A percentile compares a stretch with the other conserved stretches of the same genome.
phyloP scores from a whole-genome alignment of 1,140 invertebrate genomes.

The Drosophila ananassae region DNA sequence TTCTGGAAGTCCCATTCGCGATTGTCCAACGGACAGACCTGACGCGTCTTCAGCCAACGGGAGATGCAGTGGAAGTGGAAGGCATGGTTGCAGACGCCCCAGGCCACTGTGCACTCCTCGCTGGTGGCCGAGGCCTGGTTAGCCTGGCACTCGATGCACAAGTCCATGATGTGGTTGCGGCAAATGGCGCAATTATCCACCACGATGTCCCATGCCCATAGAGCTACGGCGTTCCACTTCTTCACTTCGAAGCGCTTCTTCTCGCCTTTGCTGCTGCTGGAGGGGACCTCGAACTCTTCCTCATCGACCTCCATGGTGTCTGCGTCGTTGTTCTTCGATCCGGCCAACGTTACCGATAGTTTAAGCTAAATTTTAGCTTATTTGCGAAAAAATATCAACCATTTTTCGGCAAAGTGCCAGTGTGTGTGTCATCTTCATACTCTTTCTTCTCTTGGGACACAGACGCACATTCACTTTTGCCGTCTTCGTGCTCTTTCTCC shows the following conservation, averaged over 20 bases:
- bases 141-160: conserved; percentile 99
- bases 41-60: conserved; percentile 98
- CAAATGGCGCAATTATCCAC: conserved; percentile 99
- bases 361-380: not conserved
- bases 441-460: too few relatives aligned
- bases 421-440: too few relatives aligned
- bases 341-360: not conserved
- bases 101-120: conserved; percentile 99
- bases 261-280: conserved; percentile 92
- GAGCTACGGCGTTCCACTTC: conserved; percentile 99
- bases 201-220: conserved; percentile 99
- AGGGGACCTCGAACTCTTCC: conserved; percentile 93
- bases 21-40: conserved; percentile 99
- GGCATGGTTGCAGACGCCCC: conserved; percentile 99
- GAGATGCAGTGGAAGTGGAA: conserved; percentile 99
- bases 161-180: conserved; percentile 99
- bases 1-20: conserved; percentile 99
- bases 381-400: not conserved
- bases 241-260: conserved; percentile 98
- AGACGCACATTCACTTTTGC: too few relatives aligned
- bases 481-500: too few relatives aligned
- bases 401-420: not conserved
- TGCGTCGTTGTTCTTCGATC: not conserved
- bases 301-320: conserved; percentile 94
- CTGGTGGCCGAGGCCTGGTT: conserved; percentile 99